phyloP scores from a whole-genome alignment of 2,113 vertebrate genomes.

The Paradoxurus hermaphroditus region DNA sequence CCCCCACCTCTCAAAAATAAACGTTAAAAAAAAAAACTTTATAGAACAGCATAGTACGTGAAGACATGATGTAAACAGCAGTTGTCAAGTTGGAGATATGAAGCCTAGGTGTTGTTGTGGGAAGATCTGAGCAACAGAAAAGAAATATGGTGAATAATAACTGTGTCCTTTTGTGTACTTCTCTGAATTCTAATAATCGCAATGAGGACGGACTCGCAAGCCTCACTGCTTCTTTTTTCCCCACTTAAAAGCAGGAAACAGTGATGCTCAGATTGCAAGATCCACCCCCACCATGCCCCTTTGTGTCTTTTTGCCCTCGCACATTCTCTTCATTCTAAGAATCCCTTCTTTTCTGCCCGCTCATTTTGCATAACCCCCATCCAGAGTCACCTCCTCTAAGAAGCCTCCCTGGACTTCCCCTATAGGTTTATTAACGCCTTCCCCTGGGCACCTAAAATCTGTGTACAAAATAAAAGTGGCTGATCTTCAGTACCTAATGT shows the following conservation, averaged over 20 bases:
- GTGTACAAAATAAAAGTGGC: neutral
- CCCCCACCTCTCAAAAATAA: no score
- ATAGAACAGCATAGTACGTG: accelerated
- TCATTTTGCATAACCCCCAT: neutral
- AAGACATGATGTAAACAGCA: neutral
- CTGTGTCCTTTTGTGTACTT: neutral
- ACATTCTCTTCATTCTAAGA: neutral
- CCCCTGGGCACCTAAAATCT: neutral
- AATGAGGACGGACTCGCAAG: neutral
- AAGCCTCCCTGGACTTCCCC: neutral
- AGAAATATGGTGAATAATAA: neutral
- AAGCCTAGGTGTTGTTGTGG: neutral
- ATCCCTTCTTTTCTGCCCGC: neutral
- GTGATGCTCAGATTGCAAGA: neutral
- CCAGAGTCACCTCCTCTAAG: neutral
- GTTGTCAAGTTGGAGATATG: neutral
- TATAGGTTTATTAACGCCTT: neutral
- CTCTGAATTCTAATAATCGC: neutral
- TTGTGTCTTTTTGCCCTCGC: neutral
- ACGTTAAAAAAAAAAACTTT: no score
- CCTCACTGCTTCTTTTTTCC: neutral
- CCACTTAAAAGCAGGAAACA: neutral
- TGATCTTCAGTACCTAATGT: neutral
- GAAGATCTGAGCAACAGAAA: neutral
- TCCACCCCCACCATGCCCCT: no score